Evolutionary conservation across 2,797 vertebrate species (phyloP).

Genomic region (Cirrhinus molitorella): DNA sequence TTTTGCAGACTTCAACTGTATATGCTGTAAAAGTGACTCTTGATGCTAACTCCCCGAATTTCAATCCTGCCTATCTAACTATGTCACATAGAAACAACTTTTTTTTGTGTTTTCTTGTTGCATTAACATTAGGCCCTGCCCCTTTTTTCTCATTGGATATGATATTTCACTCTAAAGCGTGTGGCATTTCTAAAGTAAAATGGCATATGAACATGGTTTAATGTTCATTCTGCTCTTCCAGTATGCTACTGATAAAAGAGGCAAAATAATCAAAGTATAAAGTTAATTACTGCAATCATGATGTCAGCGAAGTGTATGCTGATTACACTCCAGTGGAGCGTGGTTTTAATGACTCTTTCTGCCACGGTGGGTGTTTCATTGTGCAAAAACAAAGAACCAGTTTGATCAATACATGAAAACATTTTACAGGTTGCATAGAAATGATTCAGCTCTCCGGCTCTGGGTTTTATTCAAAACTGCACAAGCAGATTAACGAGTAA

Average conservation of each 20-base stretch:
- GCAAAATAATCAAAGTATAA: slow-evolving; percentile 3
- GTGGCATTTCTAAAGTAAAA: neutral
- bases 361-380: slow-evolving; percentile 4
- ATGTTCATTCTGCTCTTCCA: neutral
- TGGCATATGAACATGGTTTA: neutral
- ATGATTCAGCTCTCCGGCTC: neutral
- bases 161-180: neutral
- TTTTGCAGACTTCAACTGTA: too few relatives aligned
- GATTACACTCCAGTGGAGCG: slow-evolving; percentile 10
- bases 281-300: slow-evolving; percentile 30
- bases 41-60: neutral
- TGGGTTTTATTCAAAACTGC: slow-evolving; percentile 24
- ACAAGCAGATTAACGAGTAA: slow-evolving; percentile 34
- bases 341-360: slow-evolving; percentile 15
- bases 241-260: neutral
- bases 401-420: slow-evolving; percentile 35
- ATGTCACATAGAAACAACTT: neutral
- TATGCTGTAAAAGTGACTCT: neutral
- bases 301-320: slow-evolving; percentile 6
- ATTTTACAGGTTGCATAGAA: slow-evolving; percentile 14
- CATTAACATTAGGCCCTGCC: neutral
- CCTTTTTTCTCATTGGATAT: neutral
- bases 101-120: neutral
- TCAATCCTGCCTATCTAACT: neutral
- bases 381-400: slow-evolving; percentile 1